Evolutionary conservation across 2,888 invertebrate species (phyloP), one percentile per base, ranked within the genome.

Genomic region (Exocentrus adspersus): DNA sequence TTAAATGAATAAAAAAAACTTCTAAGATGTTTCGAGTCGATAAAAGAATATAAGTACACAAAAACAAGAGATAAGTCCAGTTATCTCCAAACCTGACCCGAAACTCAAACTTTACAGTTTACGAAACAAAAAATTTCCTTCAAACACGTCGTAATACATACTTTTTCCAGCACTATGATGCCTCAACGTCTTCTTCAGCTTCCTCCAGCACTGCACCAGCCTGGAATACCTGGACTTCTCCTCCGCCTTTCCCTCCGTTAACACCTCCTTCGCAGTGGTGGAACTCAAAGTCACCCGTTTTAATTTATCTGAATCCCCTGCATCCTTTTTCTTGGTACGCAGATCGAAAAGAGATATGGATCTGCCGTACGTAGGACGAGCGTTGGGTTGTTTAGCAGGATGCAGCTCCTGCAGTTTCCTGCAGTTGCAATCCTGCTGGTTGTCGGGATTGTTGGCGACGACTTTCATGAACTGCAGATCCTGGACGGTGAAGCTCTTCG

Each of bases 331-430:
- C 45, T 42, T 60, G 45, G 32, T 56, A 3, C 68, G 72, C 41
- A 79, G 62, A 60, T 79, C 79, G 60, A 72, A 75, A 7, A 73
- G 75, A 6, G 79, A 78, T 72, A 77, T 72, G n/a, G 78, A 79
- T 28, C 77, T 69, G 32, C 73, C 74, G 60, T 76, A 73, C 7
- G 1, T 72, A 19, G 68, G 64, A 21, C 64, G 57, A 3, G 52
- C 62, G 46, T 65, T 67, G n/a, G 37, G 53, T 32, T 52, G 62
- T 37, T 70, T 70, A 32, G 60, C 64, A 12, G 65, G 64, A 43
- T 64, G 37, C 19, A 59, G 56, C 37, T 52, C 30, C 19, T 66
- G 69, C 37, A 66, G 48, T 14, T 60, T 64, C 28, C 68, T 62
- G 42, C 70, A 68, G 46, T 57, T 65, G 46, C 54, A 64, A 58